Conservation (phyloP, 1,140 invertebrate species). For the Lepidotrigona ventralis region DNA sequence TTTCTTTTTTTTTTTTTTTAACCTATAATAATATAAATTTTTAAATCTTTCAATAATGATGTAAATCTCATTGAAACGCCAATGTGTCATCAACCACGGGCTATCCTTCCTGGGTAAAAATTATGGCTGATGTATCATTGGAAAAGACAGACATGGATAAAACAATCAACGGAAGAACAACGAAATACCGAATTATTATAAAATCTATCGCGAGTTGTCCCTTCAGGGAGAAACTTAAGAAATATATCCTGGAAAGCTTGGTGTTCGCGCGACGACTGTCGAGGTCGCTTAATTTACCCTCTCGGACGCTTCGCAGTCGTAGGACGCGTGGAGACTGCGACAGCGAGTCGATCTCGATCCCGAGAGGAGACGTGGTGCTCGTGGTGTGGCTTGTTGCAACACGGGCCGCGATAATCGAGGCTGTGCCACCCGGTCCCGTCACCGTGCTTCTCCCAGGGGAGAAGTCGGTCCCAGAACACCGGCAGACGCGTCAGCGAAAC, state of each 20-base stretch:
- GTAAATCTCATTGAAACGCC: not conserved
- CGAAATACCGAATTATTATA: not conserved
- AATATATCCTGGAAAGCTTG: not conserved
- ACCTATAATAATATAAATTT: not conserved
- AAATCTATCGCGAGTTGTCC: not conserved
- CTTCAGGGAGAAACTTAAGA: too few relatives aligned
- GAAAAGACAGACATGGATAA: not conserved
- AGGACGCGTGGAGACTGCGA: slow-evolving; percentile 67
- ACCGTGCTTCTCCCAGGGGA: slow-evolving; percentile 73
- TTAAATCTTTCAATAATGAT: not conserved
- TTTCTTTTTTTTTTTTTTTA: not conserved
- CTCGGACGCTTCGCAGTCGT: slow-evolving; percentile 54
- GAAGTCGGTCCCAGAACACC: slow-evolving; percentile 64
- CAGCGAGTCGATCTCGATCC: slow-evolving; percentile 45
- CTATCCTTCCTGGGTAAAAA: not conserved
- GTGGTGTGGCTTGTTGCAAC: slow-evolving; percentile 46
- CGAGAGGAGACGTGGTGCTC: slow-evolving; percentile 61
- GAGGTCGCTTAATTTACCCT: slow-evolving; percentile 8
- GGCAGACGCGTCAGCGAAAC: slow-evolving; percentile 55
- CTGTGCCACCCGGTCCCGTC: slow-evolving; percentile 78
- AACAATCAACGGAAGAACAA: not conserved
- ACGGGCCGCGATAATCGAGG: slow-evolving; percentile 71
- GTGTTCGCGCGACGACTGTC: not conserved
- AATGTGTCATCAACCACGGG: not conserved
- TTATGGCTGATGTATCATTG: not conserved